Evolutionary conservation across 1,140 invertebrate species (phyloP), one percentile per base, ranked within the genome.

Genomic region (Drosophila lini): DNA sequence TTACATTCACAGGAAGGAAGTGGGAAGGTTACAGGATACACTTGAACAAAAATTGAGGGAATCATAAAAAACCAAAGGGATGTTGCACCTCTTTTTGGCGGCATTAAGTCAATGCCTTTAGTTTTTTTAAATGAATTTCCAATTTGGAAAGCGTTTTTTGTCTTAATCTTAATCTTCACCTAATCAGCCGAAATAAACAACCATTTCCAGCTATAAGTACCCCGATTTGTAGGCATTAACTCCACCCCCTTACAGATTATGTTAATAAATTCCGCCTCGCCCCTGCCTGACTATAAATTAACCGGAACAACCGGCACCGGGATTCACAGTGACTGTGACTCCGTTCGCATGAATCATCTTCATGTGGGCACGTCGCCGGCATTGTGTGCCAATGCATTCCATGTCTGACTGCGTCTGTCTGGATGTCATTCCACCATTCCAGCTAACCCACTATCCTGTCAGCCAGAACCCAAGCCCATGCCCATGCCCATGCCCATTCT

Each of bases 331-430:
- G 45, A 19, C 50, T 28, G 65, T 59, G 68, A 69, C 50, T 42
- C 31, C 36, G 38, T 67, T 69, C 47, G 62, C 65, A 58, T 71
- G 68, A 70, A 70, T 71, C 68, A 71, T 71, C 67, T 70, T 50
- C 65, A 71, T 71, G 52, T 34, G 65, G 65, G 68, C 68, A 71
- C 68, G 68, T 71, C 65, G 68, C 36, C 65, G 68, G 44, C 52
- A 58, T 70, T 71, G 68, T 71, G 68, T 71, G 68, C 59, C 65
- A 70, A 36, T 70, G 65, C 53, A 58, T 71, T 58, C 68, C 68
- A 44, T 56, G 62, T 61, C 60, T 55, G 56, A 65, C 55, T 60
- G 55, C 38, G 48, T 45, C 40, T 55, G 65, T 38, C 60, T 48
- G 64, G 19, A 22, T 56, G 48, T 57, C 50, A 42, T 42, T 10